Evolutionary conservation across 1,140 invertebrate genomes (phyloP).

Genomic region (Octopus sinensis): DNA sequence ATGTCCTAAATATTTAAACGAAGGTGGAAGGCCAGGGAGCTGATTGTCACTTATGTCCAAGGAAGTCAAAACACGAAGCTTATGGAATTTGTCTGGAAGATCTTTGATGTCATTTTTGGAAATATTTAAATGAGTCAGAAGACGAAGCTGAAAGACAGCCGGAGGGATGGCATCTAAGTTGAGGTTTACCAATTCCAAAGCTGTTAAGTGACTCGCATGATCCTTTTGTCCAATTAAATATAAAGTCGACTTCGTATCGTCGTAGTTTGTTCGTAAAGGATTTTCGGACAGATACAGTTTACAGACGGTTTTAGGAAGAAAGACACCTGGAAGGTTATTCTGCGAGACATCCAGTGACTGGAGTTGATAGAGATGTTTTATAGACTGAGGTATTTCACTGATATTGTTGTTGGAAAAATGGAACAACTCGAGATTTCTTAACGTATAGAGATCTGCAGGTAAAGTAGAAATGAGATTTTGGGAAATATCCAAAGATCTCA

Average conservation of each 20-base stretch:
- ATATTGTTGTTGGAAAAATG: conserved; percentile 48
- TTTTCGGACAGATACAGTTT: conserved; percentile 49
- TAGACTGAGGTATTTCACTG: conserved; percentile 43
- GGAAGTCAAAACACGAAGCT: conserved; percentile 39
- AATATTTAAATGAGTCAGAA: conserved; percentile 42
- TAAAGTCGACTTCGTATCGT: conserved; percentile 41
- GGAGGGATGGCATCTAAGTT: conserved; percentile 48
- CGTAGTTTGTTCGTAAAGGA: conserved; percentile 41
- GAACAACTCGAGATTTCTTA: conserved; percentile 49
- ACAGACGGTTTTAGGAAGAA: conserved; percentile 45
- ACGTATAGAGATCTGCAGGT: conserved; percentile 42
- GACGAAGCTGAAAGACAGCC: conserved; percentile 44
- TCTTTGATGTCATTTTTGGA: conserved; percentile 44
- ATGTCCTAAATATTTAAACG: conserved; percentile 38
- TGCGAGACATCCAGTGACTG: conserved; percentile 40
- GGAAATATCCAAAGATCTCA: conserved; percentile 46
- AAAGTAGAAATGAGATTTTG: conserved; percentile 42
- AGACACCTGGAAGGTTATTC: conserved; percentile 48
- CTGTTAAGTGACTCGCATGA: conserved; percentile 39
- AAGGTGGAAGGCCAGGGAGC: conserved; percentile 36
- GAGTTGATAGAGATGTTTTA: conserved; percentile 42
- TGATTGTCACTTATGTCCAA: conserved; percentile 42
- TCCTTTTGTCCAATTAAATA: conserved; percentile 49
- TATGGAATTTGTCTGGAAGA: conserved; percentile 41
- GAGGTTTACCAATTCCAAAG: conserved; percentile 43